Base-by-base conservation (phyloP, 1,140 invertebrate genomes). In the Caenorhabditis briggsae region DNA sequence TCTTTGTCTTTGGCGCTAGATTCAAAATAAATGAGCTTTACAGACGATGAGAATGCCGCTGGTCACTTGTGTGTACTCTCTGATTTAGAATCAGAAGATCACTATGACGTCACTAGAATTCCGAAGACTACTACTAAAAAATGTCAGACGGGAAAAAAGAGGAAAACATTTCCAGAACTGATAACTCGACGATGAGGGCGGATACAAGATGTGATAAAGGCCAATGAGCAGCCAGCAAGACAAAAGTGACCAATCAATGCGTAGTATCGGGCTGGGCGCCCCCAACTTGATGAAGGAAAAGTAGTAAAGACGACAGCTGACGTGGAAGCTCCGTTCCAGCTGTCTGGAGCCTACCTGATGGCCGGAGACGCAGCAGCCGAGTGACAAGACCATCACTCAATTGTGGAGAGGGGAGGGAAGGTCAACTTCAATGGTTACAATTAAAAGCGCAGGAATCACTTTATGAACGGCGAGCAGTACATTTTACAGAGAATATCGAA, bases 181-280 rank as follows among this genome's bases (percentile, higher is more conserved):
- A 53, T 14, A 53, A 53, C 16, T 33, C 33, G 33, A 33, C 3
- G 33, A 18, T n/a, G 56, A 58, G 56, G n/a, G 16, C 56, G 18
- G 56, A 20, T n/a, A n/a, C 14, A n/a, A 8, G 8, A 20, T 25
- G 16, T 65, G 61, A 65, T 46, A 70, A 78, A 78, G 70, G 70
- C 70, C 70, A 78, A 78, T 78, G 70, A 78, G 70, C n/a, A n/a
- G n/a, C n/a, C n/a, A n/a, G n/a, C 70, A 78, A 46, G 16, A 2
- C 18, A 61, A 61, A 78, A 78, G 46, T 78, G 70, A 78, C 70
- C 70, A 78, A 78, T 78, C 70, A 78, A 78, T 78, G 70, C 70
- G 46, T 50, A 78, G 46, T 70, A 33, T 33, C 3, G 33, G n/a
- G 33, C 33, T 33, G 33, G 33, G 41, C 18, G 41, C 41, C 11